Base-by-base conservation (phyloP, 2,888 invertebrate genomes). In the Minunthozetes semirufus region DNA sequence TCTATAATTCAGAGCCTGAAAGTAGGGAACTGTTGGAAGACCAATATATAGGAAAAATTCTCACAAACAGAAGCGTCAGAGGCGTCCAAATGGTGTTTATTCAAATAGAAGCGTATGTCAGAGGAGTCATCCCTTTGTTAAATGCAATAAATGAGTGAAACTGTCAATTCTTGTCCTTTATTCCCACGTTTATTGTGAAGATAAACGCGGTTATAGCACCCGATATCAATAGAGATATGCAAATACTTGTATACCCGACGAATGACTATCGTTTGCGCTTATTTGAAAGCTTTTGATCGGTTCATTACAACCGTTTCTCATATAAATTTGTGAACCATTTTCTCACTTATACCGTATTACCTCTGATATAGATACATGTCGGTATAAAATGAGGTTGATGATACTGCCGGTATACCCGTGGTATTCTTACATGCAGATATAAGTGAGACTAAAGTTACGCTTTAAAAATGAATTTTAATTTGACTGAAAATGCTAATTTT, bases 61-160 rank as follows among this genome's bases (percentile, higher is more conserved):
- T 61, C 61, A 61, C 29, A 61, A 29, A 48, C 46, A 48, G 46
- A 48, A 48, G 46, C 46, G 25, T 25, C 56, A 15, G 56, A 56
- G n/a, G n/a, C 19, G 15, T 56, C 19, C 56, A 56, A 56, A 56
- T 19, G 56, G n/a, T 56, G 19, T 56, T 19, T 56, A 56, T 56
- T 56, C 56, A 19, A 56, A 56, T 25, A 15, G 5, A 25, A 61
- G 61, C 61, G 61, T 61, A 25, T 61, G 61, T 61, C 27, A 61
- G 61, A 61, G 61, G 61, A 61, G 61, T 61, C 61, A 61, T 61
- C 61, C 61, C 25, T 29, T 61, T 61, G 61, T 61, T 61, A 25
- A 25, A 9, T 13, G 61, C 61, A 61, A 61, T 61, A 61, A 61
- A 61, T 61, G 27, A n/a, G 29, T 29, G 25, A 61, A 61, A 29